Evolutionary conservation across 2,113 vertebrate species (phyloP).

Genomic region (Leptosomus discolor): DNA sequence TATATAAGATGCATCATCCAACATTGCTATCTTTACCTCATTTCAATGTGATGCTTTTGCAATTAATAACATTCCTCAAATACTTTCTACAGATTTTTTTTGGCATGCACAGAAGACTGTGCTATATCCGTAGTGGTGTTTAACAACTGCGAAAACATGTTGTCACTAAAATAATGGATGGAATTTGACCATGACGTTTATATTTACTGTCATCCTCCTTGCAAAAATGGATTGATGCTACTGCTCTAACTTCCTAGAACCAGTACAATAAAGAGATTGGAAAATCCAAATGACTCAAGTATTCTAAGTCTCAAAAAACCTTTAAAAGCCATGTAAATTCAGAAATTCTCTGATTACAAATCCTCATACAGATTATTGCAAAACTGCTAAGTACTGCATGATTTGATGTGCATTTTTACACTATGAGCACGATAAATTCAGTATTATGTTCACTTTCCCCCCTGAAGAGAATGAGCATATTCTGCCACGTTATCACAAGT

Average conservation of each 20-base stretch:
- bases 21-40: background rate
- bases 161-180: slow-evolving; percentile 41
- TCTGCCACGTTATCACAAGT: background rate
- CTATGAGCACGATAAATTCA: background rate
- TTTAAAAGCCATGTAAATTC: background rate
- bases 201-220: slow-evolving; percentile 1
- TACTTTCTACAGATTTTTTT: background rate
- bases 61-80: slow-evolving; percentile 27
- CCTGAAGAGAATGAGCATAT: background rate
- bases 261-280: background rate
- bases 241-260: background rate
- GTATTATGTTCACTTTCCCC: background rate
- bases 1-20: background rate
- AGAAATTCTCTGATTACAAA: background rate
- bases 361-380: background rate
- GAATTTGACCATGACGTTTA: background rate
- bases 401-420: background rate
- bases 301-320: background rate
- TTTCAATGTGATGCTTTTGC: background rate
- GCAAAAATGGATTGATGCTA: background rate
- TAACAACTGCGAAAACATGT: slow-evolving; percentile 11
- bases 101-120: background rate
- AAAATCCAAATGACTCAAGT: background rate
- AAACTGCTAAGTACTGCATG: background rate
- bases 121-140: background rate